Base-by-base conservation (phyloP, 2,888 invertebrate species). In the Ramazzottius varieornatus region DNA sequence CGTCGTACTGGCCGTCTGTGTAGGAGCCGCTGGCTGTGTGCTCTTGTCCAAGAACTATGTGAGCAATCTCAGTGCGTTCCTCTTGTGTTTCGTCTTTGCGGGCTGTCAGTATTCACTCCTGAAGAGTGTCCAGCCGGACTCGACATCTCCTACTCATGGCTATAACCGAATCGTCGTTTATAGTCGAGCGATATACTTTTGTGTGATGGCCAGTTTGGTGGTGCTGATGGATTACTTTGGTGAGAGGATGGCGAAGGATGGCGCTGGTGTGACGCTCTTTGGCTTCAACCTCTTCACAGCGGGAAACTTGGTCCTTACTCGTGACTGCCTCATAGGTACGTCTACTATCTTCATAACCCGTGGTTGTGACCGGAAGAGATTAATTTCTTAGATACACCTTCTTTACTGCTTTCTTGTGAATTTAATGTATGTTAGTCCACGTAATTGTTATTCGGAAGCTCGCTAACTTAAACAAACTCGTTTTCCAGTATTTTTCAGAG, bases 101-200 rank as follows among this genome's bases (percentile, higher is more conserved):
- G 86, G 92, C 24, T 91, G 93, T 72, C 98, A 98, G 76, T 99
- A 96, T 77, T 93, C 92, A 0, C 78, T 96, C 69, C 78, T 94
- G 69, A 96, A 94, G 78, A 93, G 93, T 75, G 98, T 98, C 1
- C 98, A 98, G 73, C 98, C 98, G 0, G 98, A 98, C 77, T 92
- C 96, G 0, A 88, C 96, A 0, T 96, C 96, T 1, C 96, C 98
- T 0, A 92, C 93, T 46, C 98, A 98, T 76, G 80, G 76, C 46
- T 74, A 71, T 70, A 74, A 79, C 69, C 73, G 75, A 68, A 70
- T 78, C 64, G 75, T 78, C 66, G 75, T 77, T 68, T 78, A 78
- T 71, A 75, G 75, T 72, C 74, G 54, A 54, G 20, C 54, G 20
- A 24, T 54, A 8, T 54, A 54, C 54, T 54, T 54, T 29, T 40